Conservation (phyloP, 2,797 vertebrate genomes). For the Sphenopsis melanotis region DNA sequence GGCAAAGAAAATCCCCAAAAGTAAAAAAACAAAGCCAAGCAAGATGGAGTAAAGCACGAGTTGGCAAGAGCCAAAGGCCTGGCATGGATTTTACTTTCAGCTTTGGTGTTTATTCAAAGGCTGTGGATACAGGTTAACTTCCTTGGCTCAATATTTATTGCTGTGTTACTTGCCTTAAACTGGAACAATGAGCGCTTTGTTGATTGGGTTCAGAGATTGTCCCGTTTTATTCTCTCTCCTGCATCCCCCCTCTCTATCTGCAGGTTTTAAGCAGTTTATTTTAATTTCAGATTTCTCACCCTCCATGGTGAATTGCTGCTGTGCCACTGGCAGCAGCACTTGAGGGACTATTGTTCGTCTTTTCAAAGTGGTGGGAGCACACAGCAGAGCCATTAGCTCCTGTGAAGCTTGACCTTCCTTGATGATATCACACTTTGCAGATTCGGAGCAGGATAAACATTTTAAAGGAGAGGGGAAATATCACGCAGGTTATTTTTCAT, state of each 20-base stretch:
- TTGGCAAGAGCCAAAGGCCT: constrained; percentile 39
- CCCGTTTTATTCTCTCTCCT: neutral
- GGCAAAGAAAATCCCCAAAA: constrained; percentile 38
- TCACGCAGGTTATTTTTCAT: neutral
- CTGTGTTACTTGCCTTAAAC: constrained; percentile 38
- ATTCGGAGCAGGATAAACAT: constrained; percentile 7
- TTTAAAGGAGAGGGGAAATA: constrained; percentile 24
- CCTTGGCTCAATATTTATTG: constrained; percentile 61
- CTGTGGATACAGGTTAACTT: constrained; percentile 64
- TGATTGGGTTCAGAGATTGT: constrained; percentile 48
- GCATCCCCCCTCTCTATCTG: neutral
- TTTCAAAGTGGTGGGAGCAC: constrained; percentile 25
- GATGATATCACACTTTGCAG: neutral
- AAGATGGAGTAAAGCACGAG: neutral
- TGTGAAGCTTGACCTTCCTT: constrained; percentile 21
- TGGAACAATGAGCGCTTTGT: constrained; percentile 61
- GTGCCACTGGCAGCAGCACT: constrained; percentile 20
- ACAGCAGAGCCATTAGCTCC: neutral
- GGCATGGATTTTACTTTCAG: constrained; percentile 51
- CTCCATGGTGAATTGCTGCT: neutral
- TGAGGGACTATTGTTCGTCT: constrained; percentile 17
- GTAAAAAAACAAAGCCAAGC: constrained; percentile 11
- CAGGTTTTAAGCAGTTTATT: constrained; percentile 51
- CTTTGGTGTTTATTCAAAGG: constrained; percentile 61
- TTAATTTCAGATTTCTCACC: constrained; percentile 57